Evolutionary conservation across 1,140 invertebrate species (phyloP).

Genomic region (Probaryconus sp.): DNA sequence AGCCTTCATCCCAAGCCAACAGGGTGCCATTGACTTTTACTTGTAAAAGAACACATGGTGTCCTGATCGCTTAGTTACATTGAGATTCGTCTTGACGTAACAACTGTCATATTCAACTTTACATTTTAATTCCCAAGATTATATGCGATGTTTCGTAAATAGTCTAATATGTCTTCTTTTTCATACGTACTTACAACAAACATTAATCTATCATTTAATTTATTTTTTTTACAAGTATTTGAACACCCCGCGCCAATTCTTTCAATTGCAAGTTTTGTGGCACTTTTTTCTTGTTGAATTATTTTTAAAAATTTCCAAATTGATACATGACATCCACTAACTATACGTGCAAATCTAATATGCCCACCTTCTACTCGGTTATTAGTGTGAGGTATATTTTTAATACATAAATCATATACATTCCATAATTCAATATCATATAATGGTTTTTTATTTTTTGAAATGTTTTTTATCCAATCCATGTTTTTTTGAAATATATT

Average conservation of each 20-base stretch:
- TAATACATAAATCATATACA: constrained; percentile 1
- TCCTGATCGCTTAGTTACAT: no score
- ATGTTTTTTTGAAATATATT: constrained; percentile 37
- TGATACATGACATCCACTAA: constrained; percentile 9
- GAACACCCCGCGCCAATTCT: background rate
- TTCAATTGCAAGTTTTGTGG: constrained; percentile 1
- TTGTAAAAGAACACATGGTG: no score
- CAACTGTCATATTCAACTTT: no score
- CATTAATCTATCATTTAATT: background rate
- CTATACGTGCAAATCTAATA: constrained; percentile 4
- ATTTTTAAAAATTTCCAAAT: constrained; percentile 16
- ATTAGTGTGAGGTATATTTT: constrained; percentile 14
- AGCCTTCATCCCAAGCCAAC: no score
- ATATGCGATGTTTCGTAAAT: background rate
- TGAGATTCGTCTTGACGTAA: no score
- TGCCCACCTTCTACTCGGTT: constrained; percentile 30
- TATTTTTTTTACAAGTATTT: no score
- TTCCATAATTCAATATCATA: constrained; percentile 25
- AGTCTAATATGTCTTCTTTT: background rate
- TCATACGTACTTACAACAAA: background rate
- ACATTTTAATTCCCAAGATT: no score
- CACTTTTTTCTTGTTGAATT: constrained; percentile 15
- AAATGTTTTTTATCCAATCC: constrained; percentile 19
- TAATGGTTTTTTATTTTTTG: constrained; percentile 9
- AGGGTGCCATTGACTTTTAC: no score